Base-by-base conservation (phyloP, 1,140 invertebrate species). In the Oedothorax gibbosus region DNA sequence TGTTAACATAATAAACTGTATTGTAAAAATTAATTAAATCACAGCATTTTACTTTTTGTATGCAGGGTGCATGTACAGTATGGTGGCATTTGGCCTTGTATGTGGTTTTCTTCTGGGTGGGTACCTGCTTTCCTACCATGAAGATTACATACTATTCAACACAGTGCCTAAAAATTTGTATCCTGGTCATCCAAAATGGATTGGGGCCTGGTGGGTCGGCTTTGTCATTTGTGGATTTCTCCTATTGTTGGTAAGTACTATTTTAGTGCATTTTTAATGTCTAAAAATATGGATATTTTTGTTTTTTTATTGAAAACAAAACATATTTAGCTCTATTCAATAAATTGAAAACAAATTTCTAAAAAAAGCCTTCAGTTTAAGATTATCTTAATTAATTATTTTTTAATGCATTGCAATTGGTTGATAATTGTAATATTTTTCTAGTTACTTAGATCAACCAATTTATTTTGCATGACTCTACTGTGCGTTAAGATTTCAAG, bases 61-160 rank as follows among this genome's bases (percentile, higher is more conserved):
- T 53, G 18, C 35, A 92, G 91, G 91, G 71, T 92, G 91, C 86
- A 91, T 92, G 86, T 92, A 92, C 88, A 91, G 91, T 72, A 91
- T 91, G 87, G 91, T 91, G n/a, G 92, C 91, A 11, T 89, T 92
- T 84, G 92, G 92, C n/a, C 91, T 92, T 20, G 91, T 92, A 7
- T 88, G 91, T 51, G 92, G 92, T 7, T 92, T 92, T 85, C 90
- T 91, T 6, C 88, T 92, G 10, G 92, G 92, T 18, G 92, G 91
- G 5, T 90, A 91, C 71, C 88, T 92, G 71, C 88, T 92, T 62
- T 91, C 91, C 81, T 90, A 90, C 85, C 92, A 92, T 87, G 91
- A 92, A n/a, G 91, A 92, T 87, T 88, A 90, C 18, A 90, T 92
- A 71, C 89, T 89, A 86, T 86, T 81, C 79, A 83, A 87, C 78